These are phyloP conservation scores for Ophion obscuratus DNA, from an alignment of 2,888 invertebrate species.

Conservation along the genomic window DNA sequence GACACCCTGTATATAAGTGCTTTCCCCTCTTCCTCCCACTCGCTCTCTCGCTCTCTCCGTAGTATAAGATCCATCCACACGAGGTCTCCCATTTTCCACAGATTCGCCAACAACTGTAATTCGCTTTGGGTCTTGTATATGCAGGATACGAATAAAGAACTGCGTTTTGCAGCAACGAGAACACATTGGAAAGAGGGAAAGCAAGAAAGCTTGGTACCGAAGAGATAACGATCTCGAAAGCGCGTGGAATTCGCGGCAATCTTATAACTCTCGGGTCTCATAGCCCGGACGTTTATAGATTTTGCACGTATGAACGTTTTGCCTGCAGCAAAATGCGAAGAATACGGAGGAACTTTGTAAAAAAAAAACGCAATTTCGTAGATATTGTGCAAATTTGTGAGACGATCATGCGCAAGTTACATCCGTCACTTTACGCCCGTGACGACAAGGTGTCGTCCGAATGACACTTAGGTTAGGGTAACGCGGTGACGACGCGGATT, in stretches of 20 bases:
- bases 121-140: constrained; percentile 7
- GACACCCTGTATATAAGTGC: too few species aligned
- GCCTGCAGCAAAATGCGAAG: constrained; percentile 9
- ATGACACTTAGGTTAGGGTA: not conserved
- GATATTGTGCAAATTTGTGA: not conserved
- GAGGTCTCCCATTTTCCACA: constrained; percentile 15
- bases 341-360: not conserved
- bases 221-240: constrained; percentile 72
- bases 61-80: not conserved
- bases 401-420: not conserved
- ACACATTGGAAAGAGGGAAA: constrained; percentile 44
- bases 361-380: not conserved
- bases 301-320: constrained; percentile 66
- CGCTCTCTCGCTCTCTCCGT: too few species aligned
- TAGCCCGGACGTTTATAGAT: constrained; percentile 74
- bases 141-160: constrained; percentile 31
- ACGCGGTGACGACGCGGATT: not conserved
- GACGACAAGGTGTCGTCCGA: not conserved
- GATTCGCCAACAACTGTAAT: constrained; percentile 33
- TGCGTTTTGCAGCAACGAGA: constrained; percentile 40
- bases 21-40: too few species aligned
- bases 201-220: constrained; percentile 51
- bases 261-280: constrained; percentile 76
- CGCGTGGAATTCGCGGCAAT: constrained; percentile 74
- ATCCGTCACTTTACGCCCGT: not conserved